Base-by-base conservation (phyloP, 2,797 vertebrate species). In the Tapera naevia region DNA sequence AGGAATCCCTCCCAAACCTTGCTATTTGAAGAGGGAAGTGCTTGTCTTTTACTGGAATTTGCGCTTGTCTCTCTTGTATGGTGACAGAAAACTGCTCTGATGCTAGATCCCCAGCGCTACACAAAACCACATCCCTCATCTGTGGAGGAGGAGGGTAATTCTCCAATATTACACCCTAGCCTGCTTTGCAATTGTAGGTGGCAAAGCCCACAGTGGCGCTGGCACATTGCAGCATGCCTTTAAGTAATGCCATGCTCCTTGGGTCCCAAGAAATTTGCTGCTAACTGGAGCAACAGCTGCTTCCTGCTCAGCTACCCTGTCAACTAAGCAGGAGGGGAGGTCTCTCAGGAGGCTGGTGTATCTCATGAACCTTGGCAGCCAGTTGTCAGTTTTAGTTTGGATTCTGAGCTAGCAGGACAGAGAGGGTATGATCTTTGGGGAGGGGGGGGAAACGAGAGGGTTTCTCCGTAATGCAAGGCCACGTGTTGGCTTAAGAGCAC, bases 111-210 rank as follows among this genome's bases (percentile, higher is more conserved):
- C 16, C 19, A 64, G 27, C 11, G 23, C 15, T 48, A 53, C 17
- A 51, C n/a, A 37, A 32, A 69, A 81, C 41, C 11, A 48, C 5
- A 4, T 54, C 54, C 21, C 46, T 54, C 5, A 0, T 50, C 25
- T 10, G 9, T 4, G 4, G 3, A 6, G 4, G 3, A 6, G 12
- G 12, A 3, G 17, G 46, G 22, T 33, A 28, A 18, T 25, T 69
- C 13, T 57, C 32, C 24, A 43, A 1, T 16, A 37, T 18, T 24
- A 48, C 32, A 80, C 33, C 21, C 32, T 32, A 43, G 18, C 48
- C 32, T 54, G 35, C 41, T 60, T 50, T 43, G 61, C 27, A 48
- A 11, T n/a, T n/a, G 4, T 28, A 7, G 41, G 8, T 17, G 30
- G 30, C 46, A 60, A 60, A 89, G 30, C 14, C n/a, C 21, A 27